Percentiles rank a stretch among this genome's conserved stretches.
These are phyloP conservation scores for Chrysodeixis includens DNA, from an alignment of 2,888 invertebrate genomes.

Conservation along the genomic window DNA sequence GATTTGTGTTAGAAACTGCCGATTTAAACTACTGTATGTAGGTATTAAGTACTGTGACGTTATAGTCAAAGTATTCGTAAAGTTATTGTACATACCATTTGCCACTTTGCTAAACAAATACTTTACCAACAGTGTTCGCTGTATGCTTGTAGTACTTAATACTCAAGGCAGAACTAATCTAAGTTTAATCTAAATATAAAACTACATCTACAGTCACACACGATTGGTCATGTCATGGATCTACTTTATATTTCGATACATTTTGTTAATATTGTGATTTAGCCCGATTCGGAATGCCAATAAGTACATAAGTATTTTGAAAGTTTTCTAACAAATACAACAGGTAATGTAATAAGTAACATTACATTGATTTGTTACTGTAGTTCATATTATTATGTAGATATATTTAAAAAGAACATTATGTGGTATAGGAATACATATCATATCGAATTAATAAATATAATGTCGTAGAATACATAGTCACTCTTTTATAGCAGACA, in stretches of 20 bases:
- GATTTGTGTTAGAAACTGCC: no score
- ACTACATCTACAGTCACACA: constrained; percentile 4
- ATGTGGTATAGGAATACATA: neutral
- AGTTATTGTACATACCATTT: no score
- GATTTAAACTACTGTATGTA: no score
- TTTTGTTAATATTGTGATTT: neutral
- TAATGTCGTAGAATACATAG: no score
- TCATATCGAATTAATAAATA: no score
- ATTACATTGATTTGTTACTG: neutral
- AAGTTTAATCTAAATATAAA: neutral
- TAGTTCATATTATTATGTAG: neutral
- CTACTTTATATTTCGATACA: neutral
- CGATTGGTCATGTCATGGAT: neutral
- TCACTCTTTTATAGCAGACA: no score
- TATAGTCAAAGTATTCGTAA: no score
- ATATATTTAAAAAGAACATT: neutral
- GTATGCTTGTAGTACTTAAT: no score
- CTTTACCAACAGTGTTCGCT: no score
- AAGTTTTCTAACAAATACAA: neutral
- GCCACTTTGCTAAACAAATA: no score
- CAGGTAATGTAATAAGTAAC: no score
- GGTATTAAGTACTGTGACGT: no score
- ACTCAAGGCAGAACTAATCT: neutral
- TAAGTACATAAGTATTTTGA: neutral
- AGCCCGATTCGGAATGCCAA: neutral